Percentiles rank a stretch among this genome's conserved stretches.
Evolutionary conservation across 1,140 invertebrate genomes (phyloP).

Genomic region (Drosophila orosa): DNA sequence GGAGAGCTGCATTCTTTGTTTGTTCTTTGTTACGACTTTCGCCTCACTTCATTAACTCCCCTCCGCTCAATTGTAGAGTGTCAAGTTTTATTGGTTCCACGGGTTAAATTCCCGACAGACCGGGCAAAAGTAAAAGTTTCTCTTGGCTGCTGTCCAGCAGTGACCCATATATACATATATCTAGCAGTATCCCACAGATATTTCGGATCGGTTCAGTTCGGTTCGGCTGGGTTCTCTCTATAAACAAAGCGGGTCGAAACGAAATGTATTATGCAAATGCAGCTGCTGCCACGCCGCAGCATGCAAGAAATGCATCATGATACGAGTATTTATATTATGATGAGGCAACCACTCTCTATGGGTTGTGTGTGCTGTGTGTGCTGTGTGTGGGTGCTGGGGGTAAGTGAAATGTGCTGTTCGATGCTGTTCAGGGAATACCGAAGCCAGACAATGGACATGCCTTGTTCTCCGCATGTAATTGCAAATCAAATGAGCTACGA

Average conservation of each 20-base stretch:
- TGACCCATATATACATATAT: conserved; percentile 59
- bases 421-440: conserved; percentile 16
- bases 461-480: conserved; percentile 43
- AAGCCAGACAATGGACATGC: conserved; percentile 29
- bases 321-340: conserved; percentile 50
- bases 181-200: conserved; percentile 42
- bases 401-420: conserved; percentile 41
- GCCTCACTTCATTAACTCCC: conserved; percentile 58
- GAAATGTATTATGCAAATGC: conserved; percentile 75
- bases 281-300: conserved; percentile 54
- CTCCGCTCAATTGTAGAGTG: conserved; percentile 58
- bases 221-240: conserved; percentile 26
- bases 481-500: conserved; percentile 37
- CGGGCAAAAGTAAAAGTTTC: conserved; percentile 51
- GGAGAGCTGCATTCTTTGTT: conserved; percentile 63
- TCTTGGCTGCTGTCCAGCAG: conserved; percentile 55
- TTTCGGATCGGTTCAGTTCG: conserved; percentile 16
- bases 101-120: conserved; percentile 27
- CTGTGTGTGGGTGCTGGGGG: conserved; percentile 31
- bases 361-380: background rate
- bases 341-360: conserved; percentile 28
- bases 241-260: conserved; percentile 38
- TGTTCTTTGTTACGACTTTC: conserved; percentile 77
- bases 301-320: conserved; percentile 43
- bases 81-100: conserved; percentile 75